Conservation (phyloP, 1,140 invertebrate species). For the Gyrodactylus salaris region DNA sequence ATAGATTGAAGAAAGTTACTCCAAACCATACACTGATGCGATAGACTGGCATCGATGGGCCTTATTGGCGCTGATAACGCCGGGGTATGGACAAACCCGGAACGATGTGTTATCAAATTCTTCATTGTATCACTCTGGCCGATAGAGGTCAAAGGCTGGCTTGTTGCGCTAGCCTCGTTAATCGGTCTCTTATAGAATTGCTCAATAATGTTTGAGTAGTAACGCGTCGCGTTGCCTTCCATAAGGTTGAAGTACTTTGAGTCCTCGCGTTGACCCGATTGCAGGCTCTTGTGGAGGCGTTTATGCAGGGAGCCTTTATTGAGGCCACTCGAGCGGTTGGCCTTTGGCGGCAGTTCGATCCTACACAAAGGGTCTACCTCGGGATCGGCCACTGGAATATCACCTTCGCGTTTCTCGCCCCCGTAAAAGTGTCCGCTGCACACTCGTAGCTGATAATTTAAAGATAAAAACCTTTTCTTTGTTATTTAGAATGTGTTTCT, state of each 20-base stretch:
- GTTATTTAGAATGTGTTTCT: too few relatives aligned
- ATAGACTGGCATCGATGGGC: too few relatives aligned
- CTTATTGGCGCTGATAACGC: too few relatives aligned
- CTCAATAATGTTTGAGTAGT: background rate
- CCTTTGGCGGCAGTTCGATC: constrained; percentile 16
- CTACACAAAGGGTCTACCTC: constrained; percentile 15
- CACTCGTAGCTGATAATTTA: constrained; percentile 15
- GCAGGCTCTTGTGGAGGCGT: background rate
- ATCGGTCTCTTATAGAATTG: background rate
- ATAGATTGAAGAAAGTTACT: too few relatives aligned
- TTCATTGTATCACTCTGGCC: too few relatives aligned
- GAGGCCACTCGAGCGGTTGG: constrained; percentile 7
- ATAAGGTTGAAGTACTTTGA: background rate
- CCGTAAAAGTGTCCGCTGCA: constrained; percentile 18
- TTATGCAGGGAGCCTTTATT: background rate
- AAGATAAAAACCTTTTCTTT: background rate
- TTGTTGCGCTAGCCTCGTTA: background rate
- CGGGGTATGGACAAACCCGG: too few relatives aligned
- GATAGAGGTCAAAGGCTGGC: background rate
- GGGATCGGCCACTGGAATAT: constrained; percentile 19
- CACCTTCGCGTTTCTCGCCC: constrained; percentile 18
- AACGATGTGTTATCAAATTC: too few relatives aligned
- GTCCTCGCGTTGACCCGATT: background rate
- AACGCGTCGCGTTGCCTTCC: background rate
- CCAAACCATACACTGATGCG: too few relatives aligned